These are phyloP conservation scores for Teleopsis dalmanni DNA, from an alignment of 1,140 invertebrate species.

Conservation along the genomic window DNA sequence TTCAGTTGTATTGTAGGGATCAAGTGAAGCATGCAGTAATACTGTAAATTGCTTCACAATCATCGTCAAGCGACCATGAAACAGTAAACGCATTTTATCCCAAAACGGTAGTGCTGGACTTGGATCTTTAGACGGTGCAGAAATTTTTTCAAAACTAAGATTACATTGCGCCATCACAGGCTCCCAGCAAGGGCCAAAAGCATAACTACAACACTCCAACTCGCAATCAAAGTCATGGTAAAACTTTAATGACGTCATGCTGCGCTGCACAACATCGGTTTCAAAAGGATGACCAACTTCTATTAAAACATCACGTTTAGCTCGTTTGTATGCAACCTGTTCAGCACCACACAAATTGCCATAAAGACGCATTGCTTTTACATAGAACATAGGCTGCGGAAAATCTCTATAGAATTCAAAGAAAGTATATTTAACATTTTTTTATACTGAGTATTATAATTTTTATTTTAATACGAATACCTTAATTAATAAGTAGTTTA, in stretches of 20 bases:
- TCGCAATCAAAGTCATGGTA: conserved; percentile 98
- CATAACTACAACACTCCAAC: conserved; percentile 77
- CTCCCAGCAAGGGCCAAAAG: conserved; percentile 98
- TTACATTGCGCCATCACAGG: conserved; percentile 94
- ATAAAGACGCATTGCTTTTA: conserved; percentile 77
- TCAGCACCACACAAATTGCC: conserved; percentile 87
- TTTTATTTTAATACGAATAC: neutral
- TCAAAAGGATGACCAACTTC: conserved; percentile 70
- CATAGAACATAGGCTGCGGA: conserved; percentile 81
- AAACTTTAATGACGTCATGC: conserved; percentile 92
- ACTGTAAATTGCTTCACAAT: conserved; percentile 79
- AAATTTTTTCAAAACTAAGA: conserved; percentile 80
- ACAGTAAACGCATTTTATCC: conserved; percentile 90
- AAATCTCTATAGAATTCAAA: conserved; percentile 73
- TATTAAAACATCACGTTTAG: conserved; percentile 61
- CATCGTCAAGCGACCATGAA: conserved; percentile 88
- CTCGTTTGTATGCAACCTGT: conserved; percentile 69
- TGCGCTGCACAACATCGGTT: conserved; percentile 64
- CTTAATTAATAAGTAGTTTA: neutral
- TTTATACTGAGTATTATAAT: neutral
- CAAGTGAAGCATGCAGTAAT: conserved; percentile 85
- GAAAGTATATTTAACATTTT: neutral
- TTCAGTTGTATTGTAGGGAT: conserved; percentile 98
- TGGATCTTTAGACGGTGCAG: conserved; percentile 83
- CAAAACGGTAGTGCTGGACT: conserved; percentile 91